A percentile compares a stretch with the other conserved stretches of the same genome.
Conservation (phyloP, 1,140 invertebrate species). For the Bombus breviceps region DNA sequence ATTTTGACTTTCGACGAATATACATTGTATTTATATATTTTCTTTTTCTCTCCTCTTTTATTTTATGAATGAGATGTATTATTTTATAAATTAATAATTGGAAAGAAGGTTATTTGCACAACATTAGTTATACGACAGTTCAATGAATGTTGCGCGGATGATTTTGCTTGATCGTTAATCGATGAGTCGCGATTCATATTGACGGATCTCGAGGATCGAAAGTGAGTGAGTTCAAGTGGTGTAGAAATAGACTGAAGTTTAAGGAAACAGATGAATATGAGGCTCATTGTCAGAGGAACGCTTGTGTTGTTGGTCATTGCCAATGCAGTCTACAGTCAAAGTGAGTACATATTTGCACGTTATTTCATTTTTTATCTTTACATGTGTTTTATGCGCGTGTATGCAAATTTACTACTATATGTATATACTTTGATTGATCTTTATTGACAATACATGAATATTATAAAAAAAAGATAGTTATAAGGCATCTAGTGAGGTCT, state of each 20-base stretch:
- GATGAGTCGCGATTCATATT: constrained; percentile 14
- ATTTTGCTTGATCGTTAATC: constrained; percentile 5
- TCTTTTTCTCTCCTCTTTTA: too few relatives aligned
- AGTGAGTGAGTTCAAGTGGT: constrained; percentile 19
- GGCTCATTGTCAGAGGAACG: constrained; percentile 10
- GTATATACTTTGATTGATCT: neutral
- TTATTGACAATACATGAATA: neutral
- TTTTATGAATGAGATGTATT: neutral
- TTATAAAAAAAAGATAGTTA: neutral
- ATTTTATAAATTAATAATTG: neutral
- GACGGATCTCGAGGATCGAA: neutral
- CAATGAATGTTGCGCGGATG: constrained; percentile 11
- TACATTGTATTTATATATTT: neutral
- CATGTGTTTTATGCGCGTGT: neutral
- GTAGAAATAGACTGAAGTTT: constrained; percentile 2
- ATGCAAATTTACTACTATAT: neutral
- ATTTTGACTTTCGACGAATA: neutral
- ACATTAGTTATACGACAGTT: neutral
- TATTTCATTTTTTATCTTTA: neutral
- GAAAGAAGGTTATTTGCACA: neutral
- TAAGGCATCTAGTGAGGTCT: neutral
- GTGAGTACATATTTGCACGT: constrained; percentile 46
- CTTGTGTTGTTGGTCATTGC: constrained; percentile 38
- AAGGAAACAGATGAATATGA: constrained; percentile 21
- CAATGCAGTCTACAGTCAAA: constrained; percentile 45